phyloP scores from a whole-genome alignment of 92 coral and sea anemone species.

The Epizoanthus illoricatus region DNA sequence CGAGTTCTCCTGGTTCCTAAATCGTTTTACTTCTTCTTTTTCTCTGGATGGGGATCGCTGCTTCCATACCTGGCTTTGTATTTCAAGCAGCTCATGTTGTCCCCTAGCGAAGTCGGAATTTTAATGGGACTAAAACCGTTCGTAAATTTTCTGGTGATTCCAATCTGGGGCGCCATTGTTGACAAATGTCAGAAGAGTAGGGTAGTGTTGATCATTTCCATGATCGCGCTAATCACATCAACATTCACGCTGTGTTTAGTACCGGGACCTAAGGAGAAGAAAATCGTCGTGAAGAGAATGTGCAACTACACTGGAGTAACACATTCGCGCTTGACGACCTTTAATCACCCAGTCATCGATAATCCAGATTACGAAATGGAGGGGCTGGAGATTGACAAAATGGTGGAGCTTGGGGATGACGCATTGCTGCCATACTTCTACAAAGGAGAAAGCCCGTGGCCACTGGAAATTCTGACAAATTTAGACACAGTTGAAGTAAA shows the following conservation, averaged over 20 bases:
- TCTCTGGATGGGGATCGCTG: constrained; percentile 98
- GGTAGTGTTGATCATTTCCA: constrained; percentile 79
- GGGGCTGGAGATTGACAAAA: constrained; percentile 91
- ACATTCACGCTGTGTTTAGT: constrained; percentile 88
- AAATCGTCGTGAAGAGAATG: constrained; percentile 72
- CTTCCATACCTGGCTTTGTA: constrained; percentile 95
- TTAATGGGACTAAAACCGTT: constrained; percentile 98
- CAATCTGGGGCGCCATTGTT: constrained; percentile 99
- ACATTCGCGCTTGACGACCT: constrained; percentile 62
- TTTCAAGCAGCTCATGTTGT: constrained; percentile 93
- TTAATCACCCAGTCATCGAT: constrained; percentile 71
- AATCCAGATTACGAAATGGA: constrained; percentile 85
- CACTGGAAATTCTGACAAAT: constrained; percentile 71
- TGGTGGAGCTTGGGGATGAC: constrained; percentile 79
- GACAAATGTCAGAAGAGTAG: constrained; percentile 98
- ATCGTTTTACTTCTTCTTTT: constrained; percentile 91
- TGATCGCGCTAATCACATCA: constrained; percentile 85
- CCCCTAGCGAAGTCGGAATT: constrained; percentile 98
- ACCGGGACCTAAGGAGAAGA: constrained; percentile 86
- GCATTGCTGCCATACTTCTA: constrained; percentile 71
- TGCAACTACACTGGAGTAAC: constrained; percentile 75
- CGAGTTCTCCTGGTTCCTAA: constrained; percentile 89
- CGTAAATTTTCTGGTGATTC: constrained; percentile 96
- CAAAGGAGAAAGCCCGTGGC: constrained; percentile 95
- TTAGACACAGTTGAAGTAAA: constrained; percentile 62